These are phyloP conservation scores for Ciconia stormi DNA, from an alignment of 2,113 vertebrate genomes.

Conservation along the genomic window DNA sequence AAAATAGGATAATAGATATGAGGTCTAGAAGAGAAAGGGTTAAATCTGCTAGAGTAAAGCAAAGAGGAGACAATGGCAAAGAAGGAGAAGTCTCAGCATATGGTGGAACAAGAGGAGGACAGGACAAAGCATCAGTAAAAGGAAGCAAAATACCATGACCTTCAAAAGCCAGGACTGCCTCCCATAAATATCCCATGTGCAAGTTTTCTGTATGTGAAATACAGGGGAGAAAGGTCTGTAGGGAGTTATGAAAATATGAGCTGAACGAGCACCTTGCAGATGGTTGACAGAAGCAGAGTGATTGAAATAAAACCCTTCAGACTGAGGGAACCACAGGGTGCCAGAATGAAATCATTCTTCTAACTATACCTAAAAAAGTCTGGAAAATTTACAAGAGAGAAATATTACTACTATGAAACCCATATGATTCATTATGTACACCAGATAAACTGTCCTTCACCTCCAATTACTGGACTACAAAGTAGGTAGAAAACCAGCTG, in stretches of 20 bases:
- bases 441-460: neutral
- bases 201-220: neutral
- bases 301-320: neutral
- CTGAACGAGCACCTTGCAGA: neutral
- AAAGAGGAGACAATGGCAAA: neutral
- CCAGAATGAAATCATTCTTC: neutral
- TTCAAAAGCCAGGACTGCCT: neutral
- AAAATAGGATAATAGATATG: neutral
- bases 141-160: neutral
- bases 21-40: neutral
- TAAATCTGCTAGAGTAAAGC: neutral
- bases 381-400: neutral
- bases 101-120: neutral
- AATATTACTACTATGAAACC: neutral
- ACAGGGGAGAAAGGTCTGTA: neutral
- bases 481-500: neutral
- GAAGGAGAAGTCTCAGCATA: neutral
- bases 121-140: neutral
- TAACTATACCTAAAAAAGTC: neutral
- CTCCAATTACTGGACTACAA: neutral
- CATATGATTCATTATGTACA: neutral
- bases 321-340: neutral
- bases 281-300: neutral
- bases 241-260: neutral
- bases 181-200: neutral